phyloP scores from a whole-genome alignment of 2,888 invertebrate species.

The Tethea ocularis region DNA sequence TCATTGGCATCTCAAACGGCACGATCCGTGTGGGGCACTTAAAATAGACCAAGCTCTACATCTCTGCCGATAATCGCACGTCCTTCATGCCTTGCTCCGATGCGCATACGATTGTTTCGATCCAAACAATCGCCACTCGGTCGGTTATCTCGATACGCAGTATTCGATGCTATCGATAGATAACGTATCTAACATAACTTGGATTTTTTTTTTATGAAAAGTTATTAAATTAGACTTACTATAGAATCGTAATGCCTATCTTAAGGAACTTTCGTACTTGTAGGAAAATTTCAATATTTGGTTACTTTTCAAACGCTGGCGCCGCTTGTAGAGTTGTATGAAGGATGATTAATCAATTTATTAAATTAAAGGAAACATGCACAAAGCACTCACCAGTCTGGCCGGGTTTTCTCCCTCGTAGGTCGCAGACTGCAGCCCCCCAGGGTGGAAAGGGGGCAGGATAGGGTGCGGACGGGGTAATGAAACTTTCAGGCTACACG shows the following conservation, averaged over 20 bases:
- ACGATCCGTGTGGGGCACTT: slow-evolving; percentile 52
- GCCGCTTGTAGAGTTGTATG: background rate
- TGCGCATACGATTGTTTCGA: slow-evolving; percentile 30
- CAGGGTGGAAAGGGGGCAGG: slow-evolving; percentile 30
- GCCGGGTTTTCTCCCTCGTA: slow-evolving; percentile 37
- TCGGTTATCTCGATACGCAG: slow-evolving; percentile 35
- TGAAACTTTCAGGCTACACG: slow-evolving; percentile 64
- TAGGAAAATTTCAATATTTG: too few relatives aligned
- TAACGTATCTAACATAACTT: slow-evolving; percentile 22
- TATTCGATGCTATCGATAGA: slow-evolving; percentile 36
- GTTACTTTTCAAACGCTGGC: background rate
- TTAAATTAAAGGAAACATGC: slow-evolving; percentile 15
- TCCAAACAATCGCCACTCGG: slow-evolving; percentile 39
- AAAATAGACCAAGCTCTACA: slow-evolving; percentile 49
- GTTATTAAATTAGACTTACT: background rate
- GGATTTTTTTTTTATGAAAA: background rate
- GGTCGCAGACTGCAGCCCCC: slow-evolving; percentile 30
- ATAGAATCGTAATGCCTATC: too few relatives aligned
- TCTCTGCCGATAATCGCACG: slow-evolving; percentile 25
- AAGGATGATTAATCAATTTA: slow-evolving; percentile 27
- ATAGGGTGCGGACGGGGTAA: slow-evolving; percentile 53
- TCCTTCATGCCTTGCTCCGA: slow-evolving; percentile 11
- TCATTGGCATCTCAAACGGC: slow-evolving; percentile 23
- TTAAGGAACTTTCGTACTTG: too few relatives aligned
- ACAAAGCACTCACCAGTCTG: slow-evolving; percentile 32